phyloP scores from a whole-genome alignment of 37 sponge, comb jelly and placozoan species.

The Chondrilla cf. caribensis region DNA sequence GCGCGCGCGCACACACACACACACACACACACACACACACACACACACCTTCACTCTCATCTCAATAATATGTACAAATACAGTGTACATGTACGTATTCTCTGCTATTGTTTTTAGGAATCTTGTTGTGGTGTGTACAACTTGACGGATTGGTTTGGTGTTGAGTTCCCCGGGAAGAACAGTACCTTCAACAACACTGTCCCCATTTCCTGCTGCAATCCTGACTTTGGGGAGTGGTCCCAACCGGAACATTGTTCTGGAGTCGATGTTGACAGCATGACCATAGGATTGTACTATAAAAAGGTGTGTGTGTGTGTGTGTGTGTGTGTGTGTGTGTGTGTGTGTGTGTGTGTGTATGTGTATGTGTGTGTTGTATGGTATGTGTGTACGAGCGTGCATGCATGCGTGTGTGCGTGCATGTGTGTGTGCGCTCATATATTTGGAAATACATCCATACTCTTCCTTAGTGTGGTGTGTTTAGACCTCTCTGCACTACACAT shows the following conservation, averaged over 20 bases:
- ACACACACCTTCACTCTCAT: too few species aligned
- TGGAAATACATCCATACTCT: too few species aligned
- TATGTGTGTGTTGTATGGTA: background rate
- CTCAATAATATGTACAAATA: too few species aligned
- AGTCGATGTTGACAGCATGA: background rate
- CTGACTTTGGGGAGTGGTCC: background rate
- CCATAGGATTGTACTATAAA: background rate
- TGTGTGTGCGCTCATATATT: slow-evolving; percentile 24
- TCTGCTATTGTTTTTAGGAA: background rate
- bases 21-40: too few species aligned
- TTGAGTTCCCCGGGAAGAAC: slow-evolving; percentile 6
- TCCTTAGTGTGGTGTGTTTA: too few species aligned
- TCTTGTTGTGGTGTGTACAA: slow-evolving; percentile 4
- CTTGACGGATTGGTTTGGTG: background rate
- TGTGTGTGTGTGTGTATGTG: background rate
- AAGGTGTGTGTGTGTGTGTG: slow-evolving; percentile 3
- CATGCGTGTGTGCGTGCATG: background rate
- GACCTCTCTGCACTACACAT: background rate
- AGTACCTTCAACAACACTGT: background rate
- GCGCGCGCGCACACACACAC: too few species aligned
- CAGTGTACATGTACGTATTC: too few species aligned
- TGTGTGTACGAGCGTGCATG: slow-evolving; percentile 26
- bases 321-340: background rate
- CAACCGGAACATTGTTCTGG: background rate
- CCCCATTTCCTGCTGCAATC: slow-evolving; percentile 1